Evolutionary conservation across 1,140 invertebrate species (phyloP).

Genomic region (Cotesia vestalis): DNA sequence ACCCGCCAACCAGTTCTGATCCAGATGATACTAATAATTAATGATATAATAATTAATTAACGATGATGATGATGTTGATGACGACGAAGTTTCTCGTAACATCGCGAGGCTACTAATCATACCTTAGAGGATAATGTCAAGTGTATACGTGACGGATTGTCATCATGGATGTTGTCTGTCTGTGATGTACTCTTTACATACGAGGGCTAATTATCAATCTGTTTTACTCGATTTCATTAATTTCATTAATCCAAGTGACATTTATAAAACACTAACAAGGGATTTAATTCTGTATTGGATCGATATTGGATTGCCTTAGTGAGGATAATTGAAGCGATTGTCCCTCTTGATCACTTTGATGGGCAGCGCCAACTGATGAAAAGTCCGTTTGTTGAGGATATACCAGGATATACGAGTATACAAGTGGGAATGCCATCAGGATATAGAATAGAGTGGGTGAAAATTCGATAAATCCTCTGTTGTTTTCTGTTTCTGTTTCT

Average conservation of each 20-base stretch:
- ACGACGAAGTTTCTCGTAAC: slow-evolving; percentile 2
- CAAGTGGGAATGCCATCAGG: neutral
- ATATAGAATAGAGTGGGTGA: slow-evolving; percentile 12
- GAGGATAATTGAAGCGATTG: slow-evolving; percentile 40
- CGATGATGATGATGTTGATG: no score
- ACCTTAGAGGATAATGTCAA: slow-evolving; percentile 46
- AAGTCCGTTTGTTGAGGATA: slow-evolving; percentile 27
- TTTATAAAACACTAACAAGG: neutral
- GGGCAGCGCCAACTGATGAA: slow-evolving; percentile 30
- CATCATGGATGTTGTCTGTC: neutral
- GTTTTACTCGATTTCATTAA: no score
- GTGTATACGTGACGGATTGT: slow-evolving; percentile 12
- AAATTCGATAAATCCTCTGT: slow-evolving; percentile 37
- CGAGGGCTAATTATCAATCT: no score
- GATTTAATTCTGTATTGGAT: no score
- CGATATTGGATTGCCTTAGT: neutral
- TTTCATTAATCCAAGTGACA: no score
- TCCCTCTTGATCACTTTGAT: slow-evolving; percentile 41
- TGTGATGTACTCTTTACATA: no score
- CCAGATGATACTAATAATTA: no score
- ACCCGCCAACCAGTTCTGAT: slow-evolving; percentile 47
- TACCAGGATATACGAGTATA: neutral
- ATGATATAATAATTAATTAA: no score
- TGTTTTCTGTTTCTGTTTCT: neutral
- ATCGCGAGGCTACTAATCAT: slow-evolving; percentile 53